Conservation (phyloP, 1,140 invertebrate genomes). For the Leguminivora glycinivorella region DNA sequence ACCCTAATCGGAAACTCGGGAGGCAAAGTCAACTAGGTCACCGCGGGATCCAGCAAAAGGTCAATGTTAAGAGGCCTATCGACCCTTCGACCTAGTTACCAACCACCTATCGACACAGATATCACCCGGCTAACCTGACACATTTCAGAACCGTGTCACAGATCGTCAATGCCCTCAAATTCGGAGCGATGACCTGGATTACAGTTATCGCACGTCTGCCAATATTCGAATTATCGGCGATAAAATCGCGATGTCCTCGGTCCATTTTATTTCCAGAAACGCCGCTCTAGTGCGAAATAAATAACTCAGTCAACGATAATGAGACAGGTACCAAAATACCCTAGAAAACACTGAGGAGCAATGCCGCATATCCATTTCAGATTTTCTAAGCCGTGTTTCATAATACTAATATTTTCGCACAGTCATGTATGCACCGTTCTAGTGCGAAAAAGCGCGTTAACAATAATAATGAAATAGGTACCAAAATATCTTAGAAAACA, state of each 20-base stretch:
- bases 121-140: conserved; percentile 1
- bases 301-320: background rate
- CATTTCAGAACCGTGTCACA: conserved; percentile 29
- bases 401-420: background rate
- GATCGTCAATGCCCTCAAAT: conserved; percentile 48
- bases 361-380: conserved; percentile 3
- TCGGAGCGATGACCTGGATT: conserved; percentile 63
- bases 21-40: conserved; percentile 10
- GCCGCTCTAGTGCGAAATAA: no score
- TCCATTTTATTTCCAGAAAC: conserved; percentile 15
- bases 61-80: conserved; percentile 21
- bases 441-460: no score
- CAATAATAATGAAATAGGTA: no score
- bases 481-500: background rate
- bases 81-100: background rate
- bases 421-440: no score
- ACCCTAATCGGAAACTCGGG: background rate
- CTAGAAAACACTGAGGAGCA: background rate
- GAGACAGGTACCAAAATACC: background rate
- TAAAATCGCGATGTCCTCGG: background rate
- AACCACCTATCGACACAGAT: conserved; percentile 10
- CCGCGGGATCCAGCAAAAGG: conserved; percentile 19
- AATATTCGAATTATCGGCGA: conserved; percentile 33
- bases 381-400: background rate
- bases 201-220: conserved; percentile 55